Evolutionary conservation across 2,113 vertebrate genomes (phyloP).

Genomic region (Nothocercus julius): DNA sequence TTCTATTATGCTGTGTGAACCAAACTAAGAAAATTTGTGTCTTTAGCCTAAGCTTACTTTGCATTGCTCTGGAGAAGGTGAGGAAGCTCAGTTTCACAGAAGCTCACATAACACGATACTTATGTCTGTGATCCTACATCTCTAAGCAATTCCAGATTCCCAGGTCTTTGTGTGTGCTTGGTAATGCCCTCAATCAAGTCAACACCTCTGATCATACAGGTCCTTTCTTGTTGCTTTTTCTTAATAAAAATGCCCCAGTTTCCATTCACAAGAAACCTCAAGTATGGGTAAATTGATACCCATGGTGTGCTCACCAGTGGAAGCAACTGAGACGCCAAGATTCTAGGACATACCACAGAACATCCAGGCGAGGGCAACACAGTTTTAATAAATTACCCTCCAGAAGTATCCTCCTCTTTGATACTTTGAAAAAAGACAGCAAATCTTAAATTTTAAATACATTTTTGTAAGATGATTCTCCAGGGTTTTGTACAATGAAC

Average conservation of each 20-base stretch:
- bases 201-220: fast-evolving
- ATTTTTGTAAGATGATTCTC: neutral
- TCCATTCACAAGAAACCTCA: neutral
- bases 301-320: neutral
- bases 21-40: fast-evolving
- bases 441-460: neutral
- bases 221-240: neutral
- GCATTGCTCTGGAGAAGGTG: neutral
- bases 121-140: neutral
- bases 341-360: neutral
- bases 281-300: neutral
- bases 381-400: neutral
- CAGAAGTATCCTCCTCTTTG: neutral
- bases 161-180: neutral
- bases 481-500: neutral
- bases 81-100: neutral
- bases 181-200: neutral
- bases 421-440: neutral
- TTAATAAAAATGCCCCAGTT: neutral
- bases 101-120: fast-evolving
- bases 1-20: neutral
- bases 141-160: neutral
- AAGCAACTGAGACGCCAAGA: neutral
- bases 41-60: neutral
- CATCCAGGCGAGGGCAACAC: neutral